A percentile compares a stretch with the other conserved stretches of the same genome.
These are phyloP conservation scores for Entomyzon cyanotis DNA, from an alignment of 2,113 vertebrate genomes.

Conservation along the genomic window DNA sequence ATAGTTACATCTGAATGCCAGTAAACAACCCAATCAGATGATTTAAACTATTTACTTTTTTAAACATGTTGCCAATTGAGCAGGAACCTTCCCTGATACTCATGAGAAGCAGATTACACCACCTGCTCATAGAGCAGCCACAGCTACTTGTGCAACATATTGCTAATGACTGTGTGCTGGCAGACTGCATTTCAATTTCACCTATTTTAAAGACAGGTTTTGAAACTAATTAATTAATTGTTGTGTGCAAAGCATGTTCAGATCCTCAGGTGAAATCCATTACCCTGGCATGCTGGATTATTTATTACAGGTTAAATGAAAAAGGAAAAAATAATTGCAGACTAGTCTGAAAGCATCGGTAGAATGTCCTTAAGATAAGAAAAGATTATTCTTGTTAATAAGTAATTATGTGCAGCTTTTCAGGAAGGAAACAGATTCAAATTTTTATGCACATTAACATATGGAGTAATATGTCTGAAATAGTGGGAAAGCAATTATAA, in stretches of 20 bases:
- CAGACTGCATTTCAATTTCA: constrained; percentile 6
- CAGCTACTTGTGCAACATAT: not conserved
- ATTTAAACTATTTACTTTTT: not conserved
- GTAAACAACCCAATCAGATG: not conserved
- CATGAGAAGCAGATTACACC: not conserved
- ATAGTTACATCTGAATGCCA: not conserved
- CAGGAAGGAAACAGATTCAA: constrained; percentile 17
- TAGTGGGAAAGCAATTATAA: not conserved
- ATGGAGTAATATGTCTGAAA: not conserved
- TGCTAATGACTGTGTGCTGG: not conserved
- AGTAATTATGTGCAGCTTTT: constrained; percentile 28
- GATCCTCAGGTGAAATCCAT: constrained; percentile 40
- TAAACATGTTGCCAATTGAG: not conserved
- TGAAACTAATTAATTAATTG: constrained; percentile 58
- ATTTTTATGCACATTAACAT: constrained; percentile 3
- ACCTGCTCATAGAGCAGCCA: not conserved
- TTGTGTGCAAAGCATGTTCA: not conserved
- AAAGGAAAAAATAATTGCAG: constrained; percentile 5
- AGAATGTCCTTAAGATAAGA: constrained; percentile 32
- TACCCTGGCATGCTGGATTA: not conserved
- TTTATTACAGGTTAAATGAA: constrained; percentile 32
- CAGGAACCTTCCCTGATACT: not conserved
- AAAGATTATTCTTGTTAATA: constrained; percentile 8
- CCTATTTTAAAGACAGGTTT: constrained; percentile 34
- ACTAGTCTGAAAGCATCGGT: not conserved